Conservation (phyloP, 1,140 invertebrate species). For the Cydia splendana region DNA sequence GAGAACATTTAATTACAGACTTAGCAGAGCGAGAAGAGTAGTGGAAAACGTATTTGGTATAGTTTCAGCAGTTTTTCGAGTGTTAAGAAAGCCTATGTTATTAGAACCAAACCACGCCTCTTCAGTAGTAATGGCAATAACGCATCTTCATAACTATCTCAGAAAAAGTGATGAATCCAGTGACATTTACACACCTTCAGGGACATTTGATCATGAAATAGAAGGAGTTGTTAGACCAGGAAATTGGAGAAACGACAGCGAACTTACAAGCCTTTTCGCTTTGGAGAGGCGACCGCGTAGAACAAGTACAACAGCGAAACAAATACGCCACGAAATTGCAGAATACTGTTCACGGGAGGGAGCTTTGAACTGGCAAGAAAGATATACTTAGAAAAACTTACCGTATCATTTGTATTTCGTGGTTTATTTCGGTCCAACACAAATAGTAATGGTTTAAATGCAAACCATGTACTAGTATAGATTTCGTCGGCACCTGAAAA, state of each 20-base stretch:
- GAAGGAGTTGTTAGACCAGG: slow-evolving; percentile 3
- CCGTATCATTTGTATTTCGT: background rate
- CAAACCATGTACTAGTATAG: background rate
- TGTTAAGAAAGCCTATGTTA: slow-evolving; percentile 21
- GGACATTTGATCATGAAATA: background rate
- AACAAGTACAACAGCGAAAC: background rate
- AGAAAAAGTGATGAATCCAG: background rate
- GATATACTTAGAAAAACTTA: slow-evolving; percentile 13
- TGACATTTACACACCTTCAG: background rate
- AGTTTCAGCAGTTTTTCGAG: background rate
- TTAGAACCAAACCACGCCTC: slow-evolving; percentile 1
- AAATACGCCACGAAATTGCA: background rate
- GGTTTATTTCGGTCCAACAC: background rate
- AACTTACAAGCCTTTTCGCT: background rate
- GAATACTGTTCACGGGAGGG: background rate
- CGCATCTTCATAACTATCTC: slow-evolving; percentile 1
- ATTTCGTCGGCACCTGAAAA: slow-evolving; percentile 7
- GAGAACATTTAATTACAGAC: slow-evolving; percentile 26
- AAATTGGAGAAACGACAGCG: background rate
- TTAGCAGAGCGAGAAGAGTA: slow-evolving; percentile 5
- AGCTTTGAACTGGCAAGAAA: slow-evolving; percentile 1
- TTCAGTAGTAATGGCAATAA: slow-evolving; percentile 11
- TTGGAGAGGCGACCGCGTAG: background rate
- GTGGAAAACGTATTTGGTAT: slow-evolving; percentile 23
- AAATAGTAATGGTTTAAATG: background rate